Evolutionary conservation across 1,140 invertebrate species (phyloP), one percentile per base, ranked within the genome.

Genomic region (Artemia franciscana): DNA sequence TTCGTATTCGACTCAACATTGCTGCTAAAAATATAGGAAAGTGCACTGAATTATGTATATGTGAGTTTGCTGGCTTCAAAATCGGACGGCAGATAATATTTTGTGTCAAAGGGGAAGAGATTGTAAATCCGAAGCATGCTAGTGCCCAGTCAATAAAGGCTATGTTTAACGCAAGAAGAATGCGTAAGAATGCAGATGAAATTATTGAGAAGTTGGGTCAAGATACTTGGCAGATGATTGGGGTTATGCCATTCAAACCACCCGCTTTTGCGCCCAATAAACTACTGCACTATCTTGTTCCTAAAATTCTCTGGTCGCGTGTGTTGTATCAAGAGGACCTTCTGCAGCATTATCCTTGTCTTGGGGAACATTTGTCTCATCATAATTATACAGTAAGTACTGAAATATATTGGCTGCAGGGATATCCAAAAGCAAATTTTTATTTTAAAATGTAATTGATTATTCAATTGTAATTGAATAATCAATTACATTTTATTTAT

Each of bases 1-100:
- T 51, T 51, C 39, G 57, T 18, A 30, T 66, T 3, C 51, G 18
- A 26, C 18, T 67, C n/a, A 30, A 63, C 23, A 64, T 63, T 30
- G 58, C 62, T 0, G 75, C 76, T 0, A 77, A 73, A 71, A 78
- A 75, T 60, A 67, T 80, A 59, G 84, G 84, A 3, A 68, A 67
- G 25, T 77, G 76, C 0, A 73, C 75, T 26, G 83, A 84, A 71
- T 64, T 78, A 5, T 73, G 81, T 57, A 67, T 78, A 26, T 80
- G 79, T 61, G 69, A 67, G 66, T 86, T 81, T 68, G 73, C 73
- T 65, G 65, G 67, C 62, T 83, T 78, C 68, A 71, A 74, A 65
- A 77, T 84, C 60, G 77, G 74, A 26, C 73, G 79, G 12, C 70
- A 73, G 26, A 68, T 83, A 60, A 76, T 81, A 18, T 71, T 69